Conservation (phyloP, 2,888 invertebrate genomes). For the Agrilus biguttatus region DNA sequence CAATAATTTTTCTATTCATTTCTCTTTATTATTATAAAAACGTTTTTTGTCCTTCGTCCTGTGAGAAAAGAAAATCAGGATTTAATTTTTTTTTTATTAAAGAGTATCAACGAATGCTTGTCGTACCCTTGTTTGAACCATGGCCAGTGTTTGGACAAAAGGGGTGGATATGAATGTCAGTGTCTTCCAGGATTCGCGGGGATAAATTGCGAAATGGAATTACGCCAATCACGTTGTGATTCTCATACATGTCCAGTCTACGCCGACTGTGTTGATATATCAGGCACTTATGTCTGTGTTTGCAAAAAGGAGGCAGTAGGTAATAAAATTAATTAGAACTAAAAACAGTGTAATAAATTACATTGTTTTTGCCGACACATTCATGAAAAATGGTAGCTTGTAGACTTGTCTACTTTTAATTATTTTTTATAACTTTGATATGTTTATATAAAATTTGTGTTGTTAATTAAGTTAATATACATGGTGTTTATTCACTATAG, state of each 20-base stretch:
- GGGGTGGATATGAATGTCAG: conserved; percentile 39
- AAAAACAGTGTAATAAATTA: too few relatives aligned
- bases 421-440: too few relatives aligned
- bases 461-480: conserved; percentile 16
- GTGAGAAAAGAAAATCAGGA: not conserved
- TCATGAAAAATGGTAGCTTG: too few relatives aligned
- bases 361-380: too few relatives aligned
- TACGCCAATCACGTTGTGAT: conserved; percentile 21
- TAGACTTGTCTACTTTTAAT: not conserved
- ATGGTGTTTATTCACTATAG: conserved; percentile 10
- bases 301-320: conserved; percentile 52
- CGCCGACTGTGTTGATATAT: conserved; percentile 48
- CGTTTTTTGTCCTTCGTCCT: not conserved
- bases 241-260: conserved; percentile 44
- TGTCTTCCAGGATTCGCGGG: conserved; percentile 41
- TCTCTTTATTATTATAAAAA: too few relatives aligned
- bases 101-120: conserved; percentile 41
- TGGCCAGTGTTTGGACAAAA: conserved; percentile 44
- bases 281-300: conserved; percentile 38
- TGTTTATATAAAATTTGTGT: too few relatives aligned
- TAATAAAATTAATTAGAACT: conserved; percentile 19
- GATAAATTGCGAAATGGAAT: conserved; percentile 34
- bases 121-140: conserved; percentile 46
- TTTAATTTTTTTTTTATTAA: conserved; percentile 7
- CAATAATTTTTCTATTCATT: too few relatives aligned